phyloP scores from a whole-genome alignment of 1,140 invertebrate genomes.

The Drosophila serrata region DNA sequence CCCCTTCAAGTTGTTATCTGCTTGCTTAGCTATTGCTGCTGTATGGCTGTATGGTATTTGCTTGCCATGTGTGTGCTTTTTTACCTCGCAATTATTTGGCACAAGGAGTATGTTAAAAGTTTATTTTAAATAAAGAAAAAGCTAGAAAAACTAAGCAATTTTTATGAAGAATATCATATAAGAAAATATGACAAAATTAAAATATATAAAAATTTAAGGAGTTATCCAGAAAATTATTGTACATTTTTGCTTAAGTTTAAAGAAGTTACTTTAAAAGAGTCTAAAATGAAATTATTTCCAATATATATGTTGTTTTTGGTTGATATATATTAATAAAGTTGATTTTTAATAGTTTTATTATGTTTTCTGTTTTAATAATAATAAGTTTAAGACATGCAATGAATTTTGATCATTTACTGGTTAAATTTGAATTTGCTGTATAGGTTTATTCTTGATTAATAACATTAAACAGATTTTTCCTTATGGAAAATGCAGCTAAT shows the following conservation, averaged over 20 bases:
- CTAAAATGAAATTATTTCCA: too few species aligned
- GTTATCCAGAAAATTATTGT: not conserved
- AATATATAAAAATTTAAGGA: not conserved
- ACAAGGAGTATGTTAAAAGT: not conserved
- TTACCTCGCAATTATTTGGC: not conserved
- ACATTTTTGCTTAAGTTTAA: not conserved
- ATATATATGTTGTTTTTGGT: not conserved
- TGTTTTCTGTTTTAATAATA: too few species aligned
- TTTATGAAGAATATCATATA: fast-evolving
- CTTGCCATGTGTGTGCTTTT: constrained; percentile 29
- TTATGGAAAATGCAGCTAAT: not conserved
- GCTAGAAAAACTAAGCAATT: not conserved
- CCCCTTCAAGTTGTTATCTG: constrained; percentile 68
- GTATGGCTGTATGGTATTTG: constrained; percentile 70
- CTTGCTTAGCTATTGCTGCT: constrained; percentile 69
- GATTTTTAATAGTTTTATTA: too few species aligned
- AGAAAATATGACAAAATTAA: not conserved
- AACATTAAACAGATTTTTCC: not conserved
- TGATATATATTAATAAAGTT: not conserved
- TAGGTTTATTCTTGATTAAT: too few species aligned
- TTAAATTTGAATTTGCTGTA: too few species aligned
- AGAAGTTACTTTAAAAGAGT: not conserved
- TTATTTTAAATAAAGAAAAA: not conserved
- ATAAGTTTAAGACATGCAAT: too few species aligned
- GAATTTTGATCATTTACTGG: too few species aligned